Evolutionary conservation across 2,888 invertebrate genomes (phyloP).

Genomic region (Meloe dianella): DNA sequence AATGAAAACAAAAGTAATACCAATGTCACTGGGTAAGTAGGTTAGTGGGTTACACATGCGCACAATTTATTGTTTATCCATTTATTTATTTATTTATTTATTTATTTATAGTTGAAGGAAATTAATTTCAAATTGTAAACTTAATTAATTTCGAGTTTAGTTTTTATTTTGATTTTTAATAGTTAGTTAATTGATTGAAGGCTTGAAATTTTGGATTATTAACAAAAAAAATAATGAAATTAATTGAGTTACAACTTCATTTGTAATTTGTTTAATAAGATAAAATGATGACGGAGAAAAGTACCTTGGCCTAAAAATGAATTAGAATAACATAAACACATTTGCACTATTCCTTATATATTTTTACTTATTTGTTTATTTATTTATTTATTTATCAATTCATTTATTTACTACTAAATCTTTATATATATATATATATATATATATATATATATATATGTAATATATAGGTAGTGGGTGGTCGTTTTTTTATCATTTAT

Average conservation of each 20-base stretch:
- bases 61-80: constrained; percentile 46
- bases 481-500: too few relatives aligned
- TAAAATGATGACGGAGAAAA: neutral
- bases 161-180: too few relatives aligned
- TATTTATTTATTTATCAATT: neutral
- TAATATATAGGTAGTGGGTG: too few relatives aligned
- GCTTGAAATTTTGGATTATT: neutral
- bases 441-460: too few relatives aligned
- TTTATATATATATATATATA: too few relatives aligned
- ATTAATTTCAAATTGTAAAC: neutral
- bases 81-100: constrained; percentile 2
- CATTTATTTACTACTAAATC: neutral
- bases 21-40: constrained; percentile 68
- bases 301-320: neutral
- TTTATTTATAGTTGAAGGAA: neutral
- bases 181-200: neutral
- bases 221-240: neutral
- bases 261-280: neutral
- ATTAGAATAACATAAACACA: neutral
- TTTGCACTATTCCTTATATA: neutral
- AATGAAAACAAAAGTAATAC: constrained; percentile 59
- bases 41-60: constrained; percentile 68
- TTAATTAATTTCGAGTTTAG: too few relatives aligned
- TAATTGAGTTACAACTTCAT: neutral
- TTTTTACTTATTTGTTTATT: neutral